These are phyloP conservation scores for Euzetes globulus DNA, from an alignment of 2,888 invertebrate species.

Conservation along the genomic window DNA sequence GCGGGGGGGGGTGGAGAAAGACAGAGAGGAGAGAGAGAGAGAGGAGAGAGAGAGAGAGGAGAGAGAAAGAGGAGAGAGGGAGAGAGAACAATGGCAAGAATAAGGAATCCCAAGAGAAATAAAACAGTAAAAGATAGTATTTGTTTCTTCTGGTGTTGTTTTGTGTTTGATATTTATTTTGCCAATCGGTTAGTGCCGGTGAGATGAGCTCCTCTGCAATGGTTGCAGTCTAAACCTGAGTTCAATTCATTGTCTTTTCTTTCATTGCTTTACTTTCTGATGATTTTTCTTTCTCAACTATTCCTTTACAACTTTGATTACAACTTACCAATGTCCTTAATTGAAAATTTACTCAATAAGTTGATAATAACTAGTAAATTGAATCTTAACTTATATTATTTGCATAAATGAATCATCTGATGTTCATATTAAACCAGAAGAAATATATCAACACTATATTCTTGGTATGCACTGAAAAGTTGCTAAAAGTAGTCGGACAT, in stretches of 20 bases:
- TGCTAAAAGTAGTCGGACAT: no score
- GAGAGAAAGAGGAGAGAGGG: not conserved
- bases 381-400: no score
- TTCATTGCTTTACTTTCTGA: slow-evolving; percentile 11
- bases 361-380: no score
- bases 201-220: not conserved
- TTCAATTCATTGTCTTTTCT: not conserved
- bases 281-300: not conserved
- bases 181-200: slow-evolving; percentile 7
- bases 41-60: no score
- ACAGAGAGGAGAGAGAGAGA: no score
- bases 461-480: no score
- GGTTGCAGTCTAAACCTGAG: not conserved
- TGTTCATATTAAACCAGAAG: not conserved
- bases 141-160: slow-evolving; percentile 8
- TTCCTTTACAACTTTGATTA: not conserved
- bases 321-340: not conserved
- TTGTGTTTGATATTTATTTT: slow-evolving; percentile 13
- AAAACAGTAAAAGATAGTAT: not conserved
- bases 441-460: no score
- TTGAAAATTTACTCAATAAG: not conserved
- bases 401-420: no score
- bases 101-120: slow-evolving; percentile 16
- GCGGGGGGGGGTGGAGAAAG: no score
- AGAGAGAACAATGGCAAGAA: no score